Percentiles rank a stretch among this genome's conserved stretches.
These are phyloP conservation scores for Urechis unicinctus DNA, from an alignment of 2,888 invertebrate genomes.

Conservation along the genomic window DNA sequence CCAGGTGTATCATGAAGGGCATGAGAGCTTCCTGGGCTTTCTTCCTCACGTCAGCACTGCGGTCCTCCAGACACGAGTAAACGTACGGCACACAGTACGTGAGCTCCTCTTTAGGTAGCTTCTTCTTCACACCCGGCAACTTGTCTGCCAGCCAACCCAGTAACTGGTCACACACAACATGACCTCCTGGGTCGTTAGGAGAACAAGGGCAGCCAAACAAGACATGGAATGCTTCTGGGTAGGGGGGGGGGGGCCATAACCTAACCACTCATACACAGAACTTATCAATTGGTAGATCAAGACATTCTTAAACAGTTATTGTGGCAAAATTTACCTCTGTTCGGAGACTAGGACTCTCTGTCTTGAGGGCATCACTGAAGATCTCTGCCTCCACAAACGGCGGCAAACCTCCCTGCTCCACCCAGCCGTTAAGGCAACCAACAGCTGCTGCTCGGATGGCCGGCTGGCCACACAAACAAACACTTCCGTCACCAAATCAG, in stretches of 20 bases:
- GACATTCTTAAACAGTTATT: too few relatives aligned
- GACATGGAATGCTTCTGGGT: too few relatives aligned
- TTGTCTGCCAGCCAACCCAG: conserved; percentile 81
- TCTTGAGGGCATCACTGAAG: conserved; percentile 75
- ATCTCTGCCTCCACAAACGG: conserved; percentile 80
- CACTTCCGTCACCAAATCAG: background rate
- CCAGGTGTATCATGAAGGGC: conserved; percentile 87
- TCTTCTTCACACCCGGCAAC: conserved; percentile 56
- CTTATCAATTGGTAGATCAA: too few relatives aligned
- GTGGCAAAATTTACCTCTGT: conserved; percentile 57
- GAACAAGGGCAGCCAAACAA: background rate
- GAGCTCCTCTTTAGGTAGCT: conserved; percentile 63
- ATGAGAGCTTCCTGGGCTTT: conserved; percentile 82
- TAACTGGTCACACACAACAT: conserved; percentile 49
- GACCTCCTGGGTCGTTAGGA: background rate
- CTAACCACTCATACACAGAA: too few relatives aligned
- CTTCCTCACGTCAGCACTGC: conserved; percentile 84
- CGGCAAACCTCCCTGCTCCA: conserved; percentile 64
- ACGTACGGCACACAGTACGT: conserved; percentile 69
- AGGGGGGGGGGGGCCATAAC: too few relatives aligned
- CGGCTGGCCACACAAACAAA: conserved; percentile 57
- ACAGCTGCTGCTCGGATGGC: conserved; percentile 75
- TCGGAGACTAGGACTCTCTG: conserved; percentile 74
- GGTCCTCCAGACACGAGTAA: conserved; percentile 79
- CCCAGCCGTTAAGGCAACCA: conserved; percentile 79